Percentiles rank a stretch among this genome's conserved stretches.
These are phyloP conservation scores for Protonemura montana DNA, from an alignment of 2,888 invertebrate genomes.

Conservation along the genomic window DNA sequence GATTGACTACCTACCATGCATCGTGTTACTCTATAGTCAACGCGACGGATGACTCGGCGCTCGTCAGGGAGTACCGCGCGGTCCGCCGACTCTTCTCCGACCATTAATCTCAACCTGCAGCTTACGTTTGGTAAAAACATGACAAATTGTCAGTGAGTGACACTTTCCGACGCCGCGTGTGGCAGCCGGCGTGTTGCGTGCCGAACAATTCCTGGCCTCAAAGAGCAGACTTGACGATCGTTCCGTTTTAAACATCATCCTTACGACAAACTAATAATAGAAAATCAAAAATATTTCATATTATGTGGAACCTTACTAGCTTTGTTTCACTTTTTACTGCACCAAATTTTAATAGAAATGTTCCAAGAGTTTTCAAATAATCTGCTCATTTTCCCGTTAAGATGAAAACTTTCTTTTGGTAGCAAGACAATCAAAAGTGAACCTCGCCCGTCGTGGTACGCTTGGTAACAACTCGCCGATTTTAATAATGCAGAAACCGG, in stretches of 20 bases:
- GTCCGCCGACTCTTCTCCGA: neutral
- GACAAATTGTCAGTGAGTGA: slow-evolving; percentile 35
- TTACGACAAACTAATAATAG: too few species aligned
- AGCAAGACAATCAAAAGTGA: neutral
- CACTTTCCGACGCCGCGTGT: slow-evolving; percentile 17
- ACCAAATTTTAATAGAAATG: neutral
- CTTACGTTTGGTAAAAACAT: slow-evolving; percentile 23
- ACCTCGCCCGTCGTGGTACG: neutral
- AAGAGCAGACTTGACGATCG: too few species aligned
- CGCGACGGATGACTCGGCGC: neutral
- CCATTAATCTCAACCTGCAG: slow-evolving; percentile 24
- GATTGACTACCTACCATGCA: too few species aligned
- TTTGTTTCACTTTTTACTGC: neutral
- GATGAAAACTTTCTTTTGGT: neutral
- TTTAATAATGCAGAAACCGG: neutral
- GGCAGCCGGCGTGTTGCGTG: too few species aligned
- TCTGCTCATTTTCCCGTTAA: neutral
- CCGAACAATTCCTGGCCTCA: too few species aligned
- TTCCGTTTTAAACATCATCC: too few species aligned
- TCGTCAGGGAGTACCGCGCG: neutral
- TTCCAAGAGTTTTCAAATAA: neutral
- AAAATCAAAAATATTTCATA: too few species aligned
- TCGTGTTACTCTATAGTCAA: too few species aligned
- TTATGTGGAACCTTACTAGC: too few species aligned
- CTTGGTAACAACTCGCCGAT: neutral